Base-by-base conservation (phyloP, 2,113 vertebrate species). In the Tychaedon coryphoeus region DNA sequence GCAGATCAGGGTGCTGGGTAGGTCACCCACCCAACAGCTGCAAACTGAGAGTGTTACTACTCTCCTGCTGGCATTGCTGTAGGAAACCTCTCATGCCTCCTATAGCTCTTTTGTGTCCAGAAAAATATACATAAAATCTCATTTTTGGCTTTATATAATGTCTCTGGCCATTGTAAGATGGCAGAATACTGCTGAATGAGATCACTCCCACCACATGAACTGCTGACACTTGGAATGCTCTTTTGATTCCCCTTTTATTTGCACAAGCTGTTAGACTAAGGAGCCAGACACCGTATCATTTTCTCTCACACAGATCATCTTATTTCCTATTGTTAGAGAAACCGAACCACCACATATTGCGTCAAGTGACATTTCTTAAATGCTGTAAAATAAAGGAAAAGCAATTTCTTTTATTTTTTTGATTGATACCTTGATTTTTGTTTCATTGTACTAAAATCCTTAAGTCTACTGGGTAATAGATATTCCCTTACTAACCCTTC, bases 151-250 rank as follows among this genome's bases (percentile, higher is more conserved):
- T 92, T 88, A 79, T 50, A 66, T 16, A 80, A 77, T 19, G 47
- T 90, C 60, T 88, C 14, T 28, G 73, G n/a, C 54, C 62, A 92
- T 48, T 92, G 74, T 73, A 31, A 70, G 70, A 72, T n/a, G 74
- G 69, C 48, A 93, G 85, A 93, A 88, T 83, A 73, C 13, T 60
- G n/a, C 15, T 76, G 74, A 90, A 91, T 62, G 51, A 47, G 76
- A 90, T 96, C 78, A 70, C 20, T 76, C 42, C 31, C 62, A 69
- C 70, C 92, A 74, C n/a, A 50, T 40, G 53, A 93, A 65, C 36
- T 85, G 85, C 73, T 84, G 73, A 90, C 62, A 84, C 83, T 70
- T 91, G 26, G 71, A 95, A 87, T 74, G 62, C 91, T 93, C 88
- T 93, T 95, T 90, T 87, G 50, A 86, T 79, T 93, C 34, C 38